phyloP scores from a whole-genome alignment of 2,113 vertebrate genomes.

The Micromys minutus region DNA sequence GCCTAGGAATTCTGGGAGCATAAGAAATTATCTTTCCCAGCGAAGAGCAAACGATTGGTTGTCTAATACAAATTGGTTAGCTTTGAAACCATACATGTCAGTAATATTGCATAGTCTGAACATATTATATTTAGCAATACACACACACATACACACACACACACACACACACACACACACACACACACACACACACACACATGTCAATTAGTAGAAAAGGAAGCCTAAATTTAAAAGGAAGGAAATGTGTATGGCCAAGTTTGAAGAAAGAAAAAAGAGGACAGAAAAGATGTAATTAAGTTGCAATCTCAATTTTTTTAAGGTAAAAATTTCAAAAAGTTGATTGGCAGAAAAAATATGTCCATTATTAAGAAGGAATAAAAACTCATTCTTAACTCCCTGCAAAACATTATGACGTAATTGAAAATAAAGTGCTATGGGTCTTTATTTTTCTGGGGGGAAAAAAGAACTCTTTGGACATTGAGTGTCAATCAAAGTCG shows the following conservation, averaged over 20 bases:
- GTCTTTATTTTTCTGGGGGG: background rate
- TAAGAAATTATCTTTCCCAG: background rate
- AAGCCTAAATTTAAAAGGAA: background rate
- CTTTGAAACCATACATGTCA: background rate
- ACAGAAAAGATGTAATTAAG: background rate
- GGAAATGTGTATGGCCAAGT: too few relatives aligned
- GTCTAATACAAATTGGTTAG: background rate
- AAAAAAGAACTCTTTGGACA: background rate
- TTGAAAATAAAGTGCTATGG: background rate
- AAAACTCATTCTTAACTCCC: background rate
- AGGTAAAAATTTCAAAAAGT: background rate
- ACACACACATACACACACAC: too few relatives aligned
- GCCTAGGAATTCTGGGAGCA: background rate
- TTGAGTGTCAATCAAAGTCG: background rate
- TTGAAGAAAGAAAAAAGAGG: rapidly evolving
- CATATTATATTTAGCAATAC: background rate
- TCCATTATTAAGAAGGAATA: background rate
- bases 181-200: too few relatives aligned
- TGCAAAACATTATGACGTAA: background rate
- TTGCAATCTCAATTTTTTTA: background rate
- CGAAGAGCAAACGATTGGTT: background rate
- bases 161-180: too few relatives aligned
- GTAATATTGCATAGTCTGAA: background rate
- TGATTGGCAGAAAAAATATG: background rate
- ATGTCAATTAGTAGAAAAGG: too few relatives aligned